Evolutionary conservation across 2,888 invertebrate species (phyloP), one percentile per base, ranked within the genome.

Genomic region (Tiliacea aurago): DNA sequence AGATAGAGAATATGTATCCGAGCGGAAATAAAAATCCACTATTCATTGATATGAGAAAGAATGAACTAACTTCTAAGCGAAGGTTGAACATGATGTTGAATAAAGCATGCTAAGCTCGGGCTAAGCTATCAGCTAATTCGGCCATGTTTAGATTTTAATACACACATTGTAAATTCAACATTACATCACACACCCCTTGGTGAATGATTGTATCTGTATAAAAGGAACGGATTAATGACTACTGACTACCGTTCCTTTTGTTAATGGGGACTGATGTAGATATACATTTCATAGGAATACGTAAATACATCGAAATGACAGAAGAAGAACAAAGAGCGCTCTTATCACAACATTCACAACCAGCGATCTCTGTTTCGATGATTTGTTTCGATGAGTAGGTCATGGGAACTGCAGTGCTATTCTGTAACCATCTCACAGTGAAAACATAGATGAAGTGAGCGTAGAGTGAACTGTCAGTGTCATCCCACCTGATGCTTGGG

Each of bases 1-100:
- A 81, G 63, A 76, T 78, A 81, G 7, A 5, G 53, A 23, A 61
- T 13, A 28, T 28, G 74, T 59, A 51, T 41, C 9, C 7, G 9
- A 80, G 64, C 23, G 4, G 56, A 45, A 64, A 63, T 53, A 33
- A 63, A 58, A 47, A 5, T 20, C 20, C 18, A 15, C 23, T 45
- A 37, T 49, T 15, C 23, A 1, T 13, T 11, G 58, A 68, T 78
- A 37, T 49, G 33, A 45, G 43, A 5, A 45, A 23, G 6, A 43
- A 49, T 56, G 15, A 23, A 28, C n/a, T 23, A 9, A 45, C 23
- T 6, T 20, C 4, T 10, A 53, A 13, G 5, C 18, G 18, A 55
- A 23, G 13, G 53, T 55, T 71, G 15, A 41, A 20, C 1, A 47
- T 10, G 33, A 23, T 11, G 33, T 13, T 55, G 7, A 15, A 37